These are phyloP conservation scores for Silurus meridionalis DNA, from an alignment of 2,113 vertebrate genomes.

Conservation along the genomic window DNA sequence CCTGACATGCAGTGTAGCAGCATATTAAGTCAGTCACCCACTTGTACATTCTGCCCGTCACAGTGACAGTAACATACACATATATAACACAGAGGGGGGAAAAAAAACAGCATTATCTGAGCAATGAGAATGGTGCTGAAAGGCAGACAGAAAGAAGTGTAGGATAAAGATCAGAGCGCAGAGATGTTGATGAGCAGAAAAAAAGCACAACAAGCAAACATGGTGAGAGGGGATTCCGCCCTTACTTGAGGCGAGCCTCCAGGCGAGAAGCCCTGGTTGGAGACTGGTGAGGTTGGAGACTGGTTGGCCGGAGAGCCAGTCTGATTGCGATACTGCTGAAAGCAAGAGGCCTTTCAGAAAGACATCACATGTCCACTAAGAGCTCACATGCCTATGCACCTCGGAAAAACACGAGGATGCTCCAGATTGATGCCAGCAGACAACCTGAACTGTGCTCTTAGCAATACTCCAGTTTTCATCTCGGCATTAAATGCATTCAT, in stretches of 20 bases:
- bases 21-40: not conserved
- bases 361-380: constrained; percentile 72
- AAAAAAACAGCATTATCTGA: constrained; percentile 54
- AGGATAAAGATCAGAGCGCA: constrained; percentile 44
- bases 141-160: constrained; percentile 63
- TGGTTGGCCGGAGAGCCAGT: constrained; percentile 98
- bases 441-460: not conserved
- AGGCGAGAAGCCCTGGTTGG: constrained; percentile 99
- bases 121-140: constrained; percentile 41
- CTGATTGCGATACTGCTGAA: constrained; percentile 98
- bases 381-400: not conserved
- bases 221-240: constrained; percentile 60
- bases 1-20: not conserved
- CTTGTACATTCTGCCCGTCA: not conserved
- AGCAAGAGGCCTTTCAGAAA: constrained; percentile 84
- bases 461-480: not conserved
- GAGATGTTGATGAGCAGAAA: constrained; percentile 53
- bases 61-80: constrained; percentile 13
- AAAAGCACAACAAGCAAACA: constrained; percentile 42
- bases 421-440: not conserved
- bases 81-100: not conserved
- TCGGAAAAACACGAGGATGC: constrained; percentile 9
- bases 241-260: constrained; percentile 99
- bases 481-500: not conserved
- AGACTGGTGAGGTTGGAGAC: constrained; percentile 99